A percentile compares a stretch with the other conserved stretches of the same genome.
phyloP scores from a whole-genome alignment of 2,888 invertebrate species.

The Flexamia atlantica region DNA sequence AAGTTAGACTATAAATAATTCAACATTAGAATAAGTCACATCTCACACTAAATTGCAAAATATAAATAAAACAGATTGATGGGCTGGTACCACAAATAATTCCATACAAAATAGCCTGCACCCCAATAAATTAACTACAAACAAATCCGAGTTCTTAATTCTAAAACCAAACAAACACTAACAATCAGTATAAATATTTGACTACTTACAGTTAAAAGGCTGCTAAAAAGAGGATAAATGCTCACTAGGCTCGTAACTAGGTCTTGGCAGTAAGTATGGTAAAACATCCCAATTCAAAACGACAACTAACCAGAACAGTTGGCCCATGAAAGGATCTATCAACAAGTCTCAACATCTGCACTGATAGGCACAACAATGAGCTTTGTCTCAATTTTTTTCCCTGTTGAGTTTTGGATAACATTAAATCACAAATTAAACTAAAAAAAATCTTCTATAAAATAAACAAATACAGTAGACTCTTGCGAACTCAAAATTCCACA shows the following conservation, averaged over 20 bases:
- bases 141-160: not conserved
- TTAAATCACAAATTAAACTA: too few relatives aligned
- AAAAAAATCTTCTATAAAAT: too few relatives aligned
- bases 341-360: not conserved
- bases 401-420: too few relatives aligned
- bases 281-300: slow-evolving; percentile 13
- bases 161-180: slow-evolving; percentile 1
- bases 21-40: slow-evolving; percentile 27
- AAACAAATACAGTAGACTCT: too few relatives aligned
- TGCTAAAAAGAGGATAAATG: slow-evolving; percentile 28
- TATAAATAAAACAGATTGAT: slow-evolving; percentile 2
- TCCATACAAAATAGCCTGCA: not conserved
- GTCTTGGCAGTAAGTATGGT: slow-evolving; percentile 39
- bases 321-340: not conserved
- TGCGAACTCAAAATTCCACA: too few relatives aligned
- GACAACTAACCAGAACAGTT: not conserved
- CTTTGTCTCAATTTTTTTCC: not conserved
- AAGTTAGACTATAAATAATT: slow-evolving; percentile 31
- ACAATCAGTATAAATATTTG: slow-evolving; percentile 15
- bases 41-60: slow-evolving; percentile 18
- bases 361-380: slow-evolving; percentile 28
- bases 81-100: not conserved
- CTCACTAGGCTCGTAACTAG: slow-evolving; percentile 20
- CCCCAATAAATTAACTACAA: not conserved
- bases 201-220: slow-evolving; percentile 32